phyloP scores from a whole-genome alignment of 2,797 vertebrate genomes.

The Alauda arvensis region DNA sequence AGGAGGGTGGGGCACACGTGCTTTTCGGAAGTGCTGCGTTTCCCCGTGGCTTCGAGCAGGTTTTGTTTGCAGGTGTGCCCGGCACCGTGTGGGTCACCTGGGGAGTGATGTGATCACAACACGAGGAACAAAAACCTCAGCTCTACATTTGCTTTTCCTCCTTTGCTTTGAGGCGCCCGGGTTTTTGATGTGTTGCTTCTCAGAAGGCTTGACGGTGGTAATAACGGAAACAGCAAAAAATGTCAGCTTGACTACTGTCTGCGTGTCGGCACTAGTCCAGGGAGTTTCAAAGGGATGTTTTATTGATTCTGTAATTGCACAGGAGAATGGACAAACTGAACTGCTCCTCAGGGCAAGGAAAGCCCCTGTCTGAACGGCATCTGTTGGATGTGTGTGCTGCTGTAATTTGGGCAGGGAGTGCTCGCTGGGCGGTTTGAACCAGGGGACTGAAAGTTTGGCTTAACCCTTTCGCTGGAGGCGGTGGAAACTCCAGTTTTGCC shows the following conservation, averaged over 20 bases:
- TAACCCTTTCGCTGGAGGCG: slow-evolving; percentile 25
- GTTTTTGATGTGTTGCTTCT: slow-evolving; percentile 68
- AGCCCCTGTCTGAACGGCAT: slow-evolving; percentile 81
- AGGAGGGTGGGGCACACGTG: not conserved
- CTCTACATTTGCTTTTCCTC: slow-evolving; percentile 39
- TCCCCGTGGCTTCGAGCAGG: not conserved
- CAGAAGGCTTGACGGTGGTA: slow-evolving; percentile 62
- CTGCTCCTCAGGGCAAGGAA: slow-evolving; percentile 77
- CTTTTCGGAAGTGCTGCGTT: not conserved
- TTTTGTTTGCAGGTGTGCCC: not conserved
- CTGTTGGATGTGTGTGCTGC: slow-evolving; percentile 69
- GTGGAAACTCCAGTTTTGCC: not conserved
- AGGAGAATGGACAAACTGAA: slow-evolving; percentile 80
- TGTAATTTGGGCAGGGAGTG: slow-evolving; percentile 69
- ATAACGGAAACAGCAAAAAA: slow-evolving; percentile 72
- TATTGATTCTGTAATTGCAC: slow-evolving; percentile 81
- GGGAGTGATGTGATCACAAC: not conserved
- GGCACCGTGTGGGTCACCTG: not conserved
- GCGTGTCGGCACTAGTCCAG: slow-evolving; percentile 80
- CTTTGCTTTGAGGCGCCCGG: slow-evolving; percentile 37
- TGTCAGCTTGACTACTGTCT: slow-evolving; percentile 71
- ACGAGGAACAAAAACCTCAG: slow-evolving; percentile 28
- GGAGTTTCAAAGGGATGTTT: slow-evolving; percentile 87
- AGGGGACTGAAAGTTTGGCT: slow-evolving; percentile 31
- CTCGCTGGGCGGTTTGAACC: slow-evolving; percentile 18